Conservation (phyloP, 2,797 vertebrate species). For the Chelidonichthys spinosus region DNA sequence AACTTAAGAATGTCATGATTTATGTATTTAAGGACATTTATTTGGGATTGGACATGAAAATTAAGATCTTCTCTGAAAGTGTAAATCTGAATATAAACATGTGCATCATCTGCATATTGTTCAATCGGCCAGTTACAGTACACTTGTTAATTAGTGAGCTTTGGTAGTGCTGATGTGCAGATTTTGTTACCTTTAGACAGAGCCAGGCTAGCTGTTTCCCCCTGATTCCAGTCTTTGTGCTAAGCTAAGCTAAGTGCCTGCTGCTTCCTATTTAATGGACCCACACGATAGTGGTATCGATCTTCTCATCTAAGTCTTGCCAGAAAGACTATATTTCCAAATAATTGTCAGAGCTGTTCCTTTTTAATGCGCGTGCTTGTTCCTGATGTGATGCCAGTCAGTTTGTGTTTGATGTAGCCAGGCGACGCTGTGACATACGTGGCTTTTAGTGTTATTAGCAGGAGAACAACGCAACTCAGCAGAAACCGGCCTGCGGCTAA, state of each 20-base stretch:
- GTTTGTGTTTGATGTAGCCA: constrained; percentile 42
- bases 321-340: not conserved
- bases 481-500: constrained; percentile 69
- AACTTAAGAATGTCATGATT: not conserved
- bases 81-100: no score
- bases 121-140: no score
- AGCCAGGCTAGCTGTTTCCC: no score
- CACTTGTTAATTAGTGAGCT: no score
- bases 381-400: constrained; percentile 10
- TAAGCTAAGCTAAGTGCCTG: not conserved
- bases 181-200: no score
- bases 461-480: constrained; percentile 68
- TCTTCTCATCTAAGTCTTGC: not conserved
- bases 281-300: not conserved
- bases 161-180: no score
- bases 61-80: no score
- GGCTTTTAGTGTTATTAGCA: constrained; percentile 65
- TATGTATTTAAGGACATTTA: not conserved
- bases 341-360: not conserved
- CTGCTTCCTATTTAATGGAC: constrained; percentile 2
- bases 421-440: constrained; percentile 36
- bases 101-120: no score
- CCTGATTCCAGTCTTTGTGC: not conserved
- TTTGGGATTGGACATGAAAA: not conserved
- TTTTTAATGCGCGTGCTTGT: not conserved